Conservation (phyloP, 2,113 vertebrate genomes). For the Cavia porcellus region DNA sequence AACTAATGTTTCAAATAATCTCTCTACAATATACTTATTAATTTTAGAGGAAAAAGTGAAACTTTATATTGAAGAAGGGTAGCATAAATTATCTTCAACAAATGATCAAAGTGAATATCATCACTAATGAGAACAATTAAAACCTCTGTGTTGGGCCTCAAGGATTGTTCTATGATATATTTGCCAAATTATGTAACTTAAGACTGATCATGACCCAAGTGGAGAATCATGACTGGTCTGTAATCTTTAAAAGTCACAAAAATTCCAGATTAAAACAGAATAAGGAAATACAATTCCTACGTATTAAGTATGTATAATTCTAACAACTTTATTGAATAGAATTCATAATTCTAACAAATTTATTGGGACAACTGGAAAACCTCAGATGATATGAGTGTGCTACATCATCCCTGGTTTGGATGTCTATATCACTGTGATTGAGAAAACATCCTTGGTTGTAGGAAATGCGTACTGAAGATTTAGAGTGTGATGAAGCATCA, state of each 20-base stretch:
- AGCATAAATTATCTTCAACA: background rate
- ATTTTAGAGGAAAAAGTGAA: conserved; percentile 23
- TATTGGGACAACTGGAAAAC: background rate
- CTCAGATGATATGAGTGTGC: background rate
- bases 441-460: background rate
- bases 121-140: background rate
- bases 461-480: background rate
- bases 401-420: background rate
- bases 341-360: background rate
- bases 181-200: background rate
- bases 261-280: background rate
- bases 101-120: background rate
- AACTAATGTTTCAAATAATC: background rate
- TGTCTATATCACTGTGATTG: background rate
- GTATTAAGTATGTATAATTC: background rate
- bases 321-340: no score
- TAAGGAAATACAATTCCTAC: background rate
- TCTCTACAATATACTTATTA: background rate
- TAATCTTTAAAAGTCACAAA: background rate
- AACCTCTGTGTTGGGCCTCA: background rate
- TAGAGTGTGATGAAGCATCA: background rate
- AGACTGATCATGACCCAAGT: background rate
- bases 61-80: background rate
- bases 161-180: background rate
- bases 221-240: background rate